Conservation (phyloP, 2,113 vertebrate species). For the Mungos mungo region DNA sequence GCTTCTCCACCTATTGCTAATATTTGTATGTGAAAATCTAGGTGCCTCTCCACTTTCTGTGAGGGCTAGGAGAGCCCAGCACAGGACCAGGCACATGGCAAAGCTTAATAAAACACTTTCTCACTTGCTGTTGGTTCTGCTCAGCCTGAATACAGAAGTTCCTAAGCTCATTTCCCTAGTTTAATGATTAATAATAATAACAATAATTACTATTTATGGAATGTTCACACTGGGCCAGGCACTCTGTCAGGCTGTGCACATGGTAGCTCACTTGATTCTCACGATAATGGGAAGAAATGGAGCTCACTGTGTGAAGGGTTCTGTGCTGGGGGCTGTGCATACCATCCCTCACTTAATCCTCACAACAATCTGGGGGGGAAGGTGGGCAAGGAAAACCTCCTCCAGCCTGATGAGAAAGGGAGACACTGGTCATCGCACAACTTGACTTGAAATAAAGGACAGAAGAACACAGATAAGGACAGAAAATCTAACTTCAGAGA, state of each 20-base stretch:
- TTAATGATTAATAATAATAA: neutral
- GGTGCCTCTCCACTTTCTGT: neutral
- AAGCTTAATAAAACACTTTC: neutral
- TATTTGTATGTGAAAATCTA: neutral
- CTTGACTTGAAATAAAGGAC: neutral
- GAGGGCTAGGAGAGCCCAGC: neutral
- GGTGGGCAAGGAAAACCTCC: neutral
- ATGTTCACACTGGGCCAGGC: neutral
- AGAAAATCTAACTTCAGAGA: neutral
- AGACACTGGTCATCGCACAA: neutral
- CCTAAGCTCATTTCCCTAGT: neutral
- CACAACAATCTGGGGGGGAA: neutral
- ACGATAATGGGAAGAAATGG: neutral
- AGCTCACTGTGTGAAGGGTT: neutral
- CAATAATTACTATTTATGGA: neutral
- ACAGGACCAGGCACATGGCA: neutral
- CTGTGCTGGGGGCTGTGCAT: neutral
- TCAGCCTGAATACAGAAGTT: neutral
- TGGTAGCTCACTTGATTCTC: neutral
- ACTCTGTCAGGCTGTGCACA: neutral
- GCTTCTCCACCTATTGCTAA: neutral
- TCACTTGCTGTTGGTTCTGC: neutral
- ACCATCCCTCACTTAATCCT: neutral
- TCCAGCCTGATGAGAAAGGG: neutral
- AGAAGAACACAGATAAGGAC: neutral